A percentile compares a stretch with the other conserved stretches of the same genome.
phyloP scores from a whole-genome alignment of 1,140 invertebrate species.

The Penaeus chinensis region DNA sequence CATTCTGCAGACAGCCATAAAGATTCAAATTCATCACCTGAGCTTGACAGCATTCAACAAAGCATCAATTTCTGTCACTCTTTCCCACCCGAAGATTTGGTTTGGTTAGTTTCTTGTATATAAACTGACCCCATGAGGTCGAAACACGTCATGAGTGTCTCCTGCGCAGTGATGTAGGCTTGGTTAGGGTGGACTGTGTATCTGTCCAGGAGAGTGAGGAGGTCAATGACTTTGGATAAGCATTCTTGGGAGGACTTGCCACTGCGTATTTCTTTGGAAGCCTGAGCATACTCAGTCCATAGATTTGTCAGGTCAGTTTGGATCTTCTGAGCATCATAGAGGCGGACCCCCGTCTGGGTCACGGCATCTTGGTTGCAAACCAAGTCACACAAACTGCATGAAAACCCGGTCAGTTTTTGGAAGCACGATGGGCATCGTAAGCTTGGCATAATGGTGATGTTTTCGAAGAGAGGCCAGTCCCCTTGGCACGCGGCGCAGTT shows the following conservation, averaged over 20 bases:
- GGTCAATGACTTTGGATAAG: conserved; percentile 22
- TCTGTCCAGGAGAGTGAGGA: conserved; percentile 48
- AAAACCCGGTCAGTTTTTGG: conserved; percentile 38
- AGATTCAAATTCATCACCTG: too few relatives aligned
- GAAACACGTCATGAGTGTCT: conserved; percentile 57
- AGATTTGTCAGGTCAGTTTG: conserved; percentile 37
- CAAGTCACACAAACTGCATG: conserved; percentile 42
- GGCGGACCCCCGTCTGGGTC: conserved; percentile 22
- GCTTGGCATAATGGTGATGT: conserved; percentile 43
- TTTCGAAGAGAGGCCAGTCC: conserved; percentile 55
- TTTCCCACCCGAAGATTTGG: neutral
- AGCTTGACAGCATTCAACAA: neutral
- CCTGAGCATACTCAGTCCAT: conserved; percentile 52
- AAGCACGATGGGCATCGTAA: conserved; percentile 51
- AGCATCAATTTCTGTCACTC: neutral
- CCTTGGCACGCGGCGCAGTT: conserved; percentile 49
- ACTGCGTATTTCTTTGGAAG: conserved; percentile 16
- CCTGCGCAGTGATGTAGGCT: conserved; percentile 54
- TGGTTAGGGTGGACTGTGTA: conserved; percentile 59
- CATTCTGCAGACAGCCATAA: too few relatives aligned
- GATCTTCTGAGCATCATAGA: conserved; percentile 39
- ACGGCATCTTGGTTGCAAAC: conserved; percentile 31
- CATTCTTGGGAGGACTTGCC: conserved; percentile 21
- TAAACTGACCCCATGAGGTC: conserved; percentile 49
- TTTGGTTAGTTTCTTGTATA: neutral